Evolutionary conservation across 2,888 invertebrate genomes (phyloP).

Genomic region (Polylopha cassiicola): DNA sequence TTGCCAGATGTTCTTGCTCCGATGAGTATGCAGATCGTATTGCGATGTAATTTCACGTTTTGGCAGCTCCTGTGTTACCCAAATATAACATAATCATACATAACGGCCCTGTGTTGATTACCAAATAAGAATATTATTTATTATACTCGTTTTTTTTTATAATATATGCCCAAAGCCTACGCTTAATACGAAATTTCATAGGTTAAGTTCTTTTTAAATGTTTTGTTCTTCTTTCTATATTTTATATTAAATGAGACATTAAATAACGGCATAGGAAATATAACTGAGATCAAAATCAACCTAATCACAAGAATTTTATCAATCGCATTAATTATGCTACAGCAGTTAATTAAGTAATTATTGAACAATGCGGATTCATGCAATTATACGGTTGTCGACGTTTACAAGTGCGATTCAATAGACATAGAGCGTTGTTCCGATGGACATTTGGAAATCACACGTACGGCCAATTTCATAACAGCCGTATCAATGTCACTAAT

Average conservation of each 20-base stretch:
- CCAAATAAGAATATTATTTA: no score
- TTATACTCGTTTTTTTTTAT: no score
- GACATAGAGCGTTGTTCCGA: slow-evolving; percentile 10
- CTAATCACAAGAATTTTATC: slow-evolving; percentile 7
- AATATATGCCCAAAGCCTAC: no score
- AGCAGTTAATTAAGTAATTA: slow-evolving; percentile 16
- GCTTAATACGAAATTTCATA: no score
- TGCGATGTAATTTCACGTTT: no score
- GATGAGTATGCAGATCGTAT: background rate
- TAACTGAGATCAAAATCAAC: slow-evolving; percentile 1
- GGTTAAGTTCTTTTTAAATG: no score
- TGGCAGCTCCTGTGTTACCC: no score
- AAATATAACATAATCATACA: no score
- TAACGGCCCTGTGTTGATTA: no score
- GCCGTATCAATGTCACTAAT: slow-evolving; percentile 11
- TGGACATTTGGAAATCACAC: slow-evolving; percentile 5
- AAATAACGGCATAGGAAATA: background rate
- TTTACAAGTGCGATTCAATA: slow-evolving; percentile 30
- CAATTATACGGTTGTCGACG: slow-evolving; percentile 31
- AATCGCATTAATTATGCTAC: slow-evolving; percentile 10
- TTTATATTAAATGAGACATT: no score
- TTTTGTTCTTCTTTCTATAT: no score
- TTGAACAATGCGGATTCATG: slow-evolving; percentile 23
- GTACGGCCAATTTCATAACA: slow-evolving; percentile 5
- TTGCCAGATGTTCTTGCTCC: background rate